These are phyloP conservation scores for Streblospio benedicti DNA, from an alignment of 1,140 invertebrate genomes.

Conservation along the genomic window DNA sequence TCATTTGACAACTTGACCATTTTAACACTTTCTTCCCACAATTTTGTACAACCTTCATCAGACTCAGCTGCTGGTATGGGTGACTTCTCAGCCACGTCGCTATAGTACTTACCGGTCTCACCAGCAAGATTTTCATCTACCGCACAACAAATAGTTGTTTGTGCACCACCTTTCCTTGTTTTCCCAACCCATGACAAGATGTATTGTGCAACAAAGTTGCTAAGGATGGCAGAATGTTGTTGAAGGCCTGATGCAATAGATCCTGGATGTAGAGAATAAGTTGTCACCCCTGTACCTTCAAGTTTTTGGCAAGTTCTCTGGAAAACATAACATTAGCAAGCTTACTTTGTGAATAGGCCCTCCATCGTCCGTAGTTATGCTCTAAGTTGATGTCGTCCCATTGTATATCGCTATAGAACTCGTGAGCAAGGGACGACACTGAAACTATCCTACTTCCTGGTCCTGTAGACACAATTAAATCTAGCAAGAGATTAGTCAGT, in stretches of 20 bases:
- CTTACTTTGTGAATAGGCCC: conserved; percentile 59
- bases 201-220: not conserved
- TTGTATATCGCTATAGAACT: conserved; percentile 35
- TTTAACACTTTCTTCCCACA: too few relatives aligned
- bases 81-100: too few relatives aligned
- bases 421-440: conserved; percentile 73
- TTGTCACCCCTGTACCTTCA: conserved; percentile 26
- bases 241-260: not conserved
- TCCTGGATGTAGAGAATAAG: too few relatives aligned
- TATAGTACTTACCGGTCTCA: conserved; percentile 49
- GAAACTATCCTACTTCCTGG: conserved; percentile 69
- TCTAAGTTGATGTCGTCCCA: conserved; percentile 43
- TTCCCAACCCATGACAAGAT: not conserved
- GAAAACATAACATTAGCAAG: conserved; percentile 63
- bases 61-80: too few relatives aligned
- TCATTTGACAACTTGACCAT: too few relatives aligned
- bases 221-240: not conserved
- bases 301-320: conserved; percentile 49
- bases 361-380: conserved; percentile 32
- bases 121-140: conserved; percentile 59
- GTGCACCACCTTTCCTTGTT: conserved; percentile 30
- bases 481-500: conserved; percentile 73
- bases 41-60: too few relatives aligned
- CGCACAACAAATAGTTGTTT: too few relatives aligned
- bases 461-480: conserved; percentile 51